Evolutionary conservation across 2,797 vertebrate genomes (phyloP).

Genomic region (Mallotus villosus): DNA sequence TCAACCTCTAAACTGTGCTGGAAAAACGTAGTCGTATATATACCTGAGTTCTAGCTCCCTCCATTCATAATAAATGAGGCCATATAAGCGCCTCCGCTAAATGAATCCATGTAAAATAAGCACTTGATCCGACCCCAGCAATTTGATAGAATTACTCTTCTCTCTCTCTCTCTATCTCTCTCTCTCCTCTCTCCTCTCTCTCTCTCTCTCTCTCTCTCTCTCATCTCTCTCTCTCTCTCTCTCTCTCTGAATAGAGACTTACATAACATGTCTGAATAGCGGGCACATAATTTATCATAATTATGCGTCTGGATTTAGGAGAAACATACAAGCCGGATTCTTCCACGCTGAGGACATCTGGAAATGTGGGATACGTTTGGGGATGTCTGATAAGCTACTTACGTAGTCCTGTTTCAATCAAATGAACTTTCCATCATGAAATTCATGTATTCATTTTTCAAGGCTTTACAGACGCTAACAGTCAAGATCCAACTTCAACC

Average conservation of each 20-base stretch:
- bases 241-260: slow-evolving; percentile 28
- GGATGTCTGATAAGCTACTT: too few species aligned
- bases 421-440: too few species aligned
- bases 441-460: too few species aligned
- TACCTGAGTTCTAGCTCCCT: not conserved
- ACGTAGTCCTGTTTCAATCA: too few species aligned
- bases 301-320: not conserved
- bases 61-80: not conserved
- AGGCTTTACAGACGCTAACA: too few species aligned
- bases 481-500: too few species aligned
- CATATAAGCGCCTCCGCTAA: not conserved
- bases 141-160: slow-evolving; percentile 31
- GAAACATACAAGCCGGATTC: not conserved
- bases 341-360: too few species aligned
- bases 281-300: slow-evolving; percentile 2
- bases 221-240: too few species aligned
- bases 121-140: slow-evolving; percentile 19
- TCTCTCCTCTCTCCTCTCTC: not conserved
- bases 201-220: too few species aligned
- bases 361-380: too few species aligned
- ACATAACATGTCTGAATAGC: slow-evolving; percentile 45
- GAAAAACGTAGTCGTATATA: not conserved
- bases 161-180: slow-evolving; percentile 14
- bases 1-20: not conserved
- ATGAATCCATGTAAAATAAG: slow-evolving; percentile 20